phyloP scores from a whole-genome alignment of 2,113 vertebrate species.

The Archilochus colubris region DNA sequence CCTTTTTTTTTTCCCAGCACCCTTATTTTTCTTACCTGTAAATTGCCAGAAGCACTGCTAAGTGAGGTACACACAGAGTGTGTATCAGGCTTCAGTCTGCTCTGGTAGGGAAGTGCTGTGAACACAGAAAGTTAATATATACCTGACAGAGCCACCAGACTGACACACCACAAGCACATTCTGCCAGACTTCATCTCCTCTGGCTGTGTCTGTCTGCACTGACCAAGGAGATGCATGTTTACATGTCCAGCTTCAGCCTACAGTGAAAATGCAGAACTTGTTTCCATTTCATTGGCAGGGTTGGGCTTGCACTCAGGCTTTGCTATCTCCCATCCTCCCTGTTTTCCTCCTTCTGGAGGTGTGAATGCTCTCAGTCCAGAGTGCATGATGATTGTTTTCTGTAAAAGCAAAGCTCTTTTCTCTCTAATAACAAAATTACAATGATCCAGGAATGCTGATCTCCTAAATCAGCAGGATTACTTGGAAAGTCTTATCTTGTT shows the following conservation, averaged over 20 bases:
- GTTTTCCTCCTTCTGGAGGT: background rate
- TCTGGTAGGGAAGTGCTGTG: background rate
- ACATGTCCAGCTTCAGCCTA: background rate
- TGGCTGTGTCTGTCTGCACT: background rate
- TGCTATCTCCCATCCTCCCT: background rate
- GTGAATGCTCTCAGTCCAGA: background rate
- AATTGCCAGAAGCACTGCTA: background rate
- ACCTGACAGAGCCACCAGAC: background rate
- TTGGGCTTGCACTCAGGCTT: background rate
- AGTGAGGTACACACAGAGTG: background rate
- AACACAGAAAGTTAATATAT: background rate
- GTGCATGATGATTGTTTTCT: background rate
- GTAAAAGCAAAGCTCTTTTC: background rate
- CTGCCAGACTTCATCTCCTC: background rate
- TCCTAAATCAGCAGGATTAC: background rate
- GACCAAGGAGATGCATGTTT: background rate
- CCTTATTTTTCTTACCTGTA: background rate
- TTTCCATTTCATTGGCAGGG: background rate
- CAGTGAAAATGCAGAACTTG: rapidly evolving
- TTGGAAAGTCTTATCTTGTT: background rate
- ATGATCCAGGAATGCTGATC: background rate
- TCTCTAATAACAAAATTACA: background rate
- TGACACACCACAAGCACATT: background rate
- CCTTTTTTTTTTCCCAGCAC: background rate
- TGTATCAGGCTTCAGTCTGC: background rate